A percentile compares a stretch with the other conserved stretches of the same genome.
phyloP scores from a whole-genome alignment of 2,888 invertebrate species.

The Lasioglossum figueresi region DNA sequence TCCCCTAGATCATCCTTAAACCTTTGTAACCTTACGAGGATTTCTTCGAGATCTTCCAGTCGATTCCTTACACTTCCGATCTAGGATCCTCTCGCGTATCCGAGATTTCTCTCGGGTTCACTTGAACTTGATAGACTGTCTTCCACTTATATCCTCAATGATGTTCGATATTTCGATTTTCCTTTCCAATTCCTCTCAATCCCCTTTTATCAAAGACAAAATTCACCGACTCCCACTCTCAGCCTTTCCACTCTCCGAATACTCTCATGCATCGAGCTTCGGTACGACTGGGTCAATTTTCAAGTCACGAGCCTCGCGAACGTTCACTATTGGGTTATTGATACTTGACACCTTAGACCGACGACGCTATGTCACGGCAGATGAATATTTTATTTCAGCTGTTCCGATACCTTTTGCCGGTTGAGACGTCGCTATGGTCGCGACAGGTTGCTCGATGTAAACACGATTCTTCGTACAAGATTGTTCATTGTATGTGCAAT shows the following conservation, averaged over 20 bases:
- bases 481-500: no score
- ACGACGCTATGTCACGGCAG: neutral
- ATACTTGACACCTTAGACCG: neutral
- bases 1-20: neutral
- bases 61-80: constrained; percentile 13
- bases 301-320: neutral
- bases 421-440: neutral
- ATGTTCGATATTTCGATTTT: neutral
- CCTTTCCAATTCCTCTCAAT: neutral
- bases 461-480: no score
- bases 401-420: neutral
- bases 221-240: neutral
- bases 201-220: neutral
- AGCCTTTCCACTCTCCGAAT: neutral
- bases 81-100: neutral
- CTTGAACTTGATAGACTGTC: neutral
- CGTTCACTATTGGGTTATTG: neutral
- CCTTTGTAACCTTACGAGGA: constrained; percentile 2
- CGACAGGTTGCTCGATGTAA: no score
- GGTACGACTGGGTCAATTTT: constrained; percentile 2
- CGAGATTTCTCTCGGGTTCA: neutral
- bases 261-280: neutral
- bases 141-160: neutral
- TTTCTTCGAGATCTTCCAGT: neutral
- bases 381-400: neutral